Percentiles rank a stretch among this genome's conserved stretches.
Evolutionary conservation across 2,113 vertebrate species (phyloP).

Genomic region (Nerophis ophidion): DNA sequence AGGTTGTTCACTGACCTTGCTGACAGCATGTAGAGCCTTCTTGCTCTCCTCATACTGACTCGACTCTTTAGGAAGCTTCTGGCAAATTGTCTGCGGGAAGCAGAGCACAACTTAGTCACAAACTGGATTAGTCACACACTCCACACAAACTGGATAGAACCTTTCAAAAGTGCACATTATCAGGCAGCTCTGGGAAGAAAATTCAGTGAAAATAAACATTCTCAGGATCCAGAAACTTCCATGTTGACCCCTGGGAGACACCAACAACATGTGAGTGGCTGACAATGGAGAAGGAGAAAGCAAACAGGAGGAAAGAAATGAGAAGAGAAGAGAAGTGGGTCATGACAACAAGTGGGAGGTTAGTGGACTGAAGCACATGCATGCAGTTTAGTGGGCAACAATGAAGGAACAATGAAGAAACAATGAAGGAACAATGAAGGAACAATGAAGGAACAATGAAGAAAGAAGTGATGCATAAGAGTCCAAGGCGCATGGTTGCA

Average conservation of each 20-base stretch:
- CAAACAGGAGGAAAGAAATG: slow-evolving; percentile 6
- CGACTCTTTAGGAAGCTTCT: slow-evolving; percentile 88
- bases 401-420: slow-evolving; percentile 9
- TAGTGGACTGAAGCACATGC: slow-evolving; percentile 8
- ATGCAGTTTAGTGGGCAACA: slow-evolving; percentile 4
- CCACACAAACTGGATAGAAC: background rate
- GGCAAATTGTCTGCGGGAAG: slow-evolving; percentile 88
- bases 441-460: slow-evolving; percentile 6
- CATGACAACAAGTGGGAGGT: slow-evolving; percentile 21
- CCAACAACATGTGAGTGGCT: slow-evolving; percentile 20
- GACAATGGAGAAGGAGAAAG: slow-evolving; percentile 18
- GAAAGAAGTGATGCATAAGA: slow-evolving; percentile 39
- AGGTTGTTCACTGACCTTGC: slow-evolving; percentile 79
- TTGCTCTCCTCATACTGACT: slow-evolving; percentile 80
- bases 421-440: slow-evolving; percentile 13
- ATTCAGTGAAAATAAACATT: no score
- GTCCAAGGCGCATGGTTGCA: slow-evolving; percentile 26
- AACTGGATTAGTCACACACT: background rate
- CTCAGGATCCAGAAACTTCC: slow-evolving; percentile 59
- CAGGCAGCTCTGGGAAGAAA: no score
- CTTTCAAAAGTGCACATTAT: slow-evolving; percentile 1
- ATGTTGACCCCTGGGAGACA: slow-evolving; percentile 32
- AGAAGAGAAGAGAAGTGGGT: background rate
- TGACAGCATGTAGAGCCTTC: slow-evolving; percentile 84
- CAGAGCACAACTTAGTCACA: background rate